These are phyloP conservation scores for Chrysotoxum bicinctum DNA, from an alignment of 2,888 invertebrate genomes.

Conservation along the genomic window DNA sequence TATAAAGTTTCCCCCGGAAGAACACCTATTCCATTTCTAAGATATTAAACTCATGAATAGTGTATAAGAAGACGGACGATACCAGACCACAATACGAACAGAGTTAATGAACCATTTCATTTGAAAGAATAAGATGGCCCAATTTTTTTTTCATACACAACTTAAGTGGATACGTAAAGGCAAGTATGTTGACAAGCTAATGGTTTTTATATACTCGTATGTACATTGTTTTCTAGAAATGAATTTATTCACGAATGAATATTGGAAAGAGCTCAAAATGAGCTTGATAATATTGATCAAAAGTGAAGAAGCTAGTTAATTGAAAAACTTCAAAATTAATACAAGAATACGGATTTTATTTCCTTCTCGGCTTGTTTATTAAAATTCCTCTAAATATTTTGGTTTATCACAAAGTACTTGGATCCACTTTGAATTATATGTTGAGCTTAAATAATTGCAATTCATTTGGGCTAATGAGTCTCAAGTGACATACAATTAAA, in stretches of 20 bases:
- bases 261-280: background rate
- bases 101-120: conserved; percentile 69
- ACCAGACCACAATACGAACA: conserved; percentile 48
- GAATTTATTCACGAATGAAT: background rate
- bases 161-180: background rate
- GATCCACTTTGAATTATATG: too few relatives aligned
- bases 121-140: conserved; percentile 52
- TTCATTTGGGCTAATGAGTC: too few relatives aligned
- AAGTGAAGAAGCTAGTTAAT: too few relatives aligned
- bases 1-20: conserved; percentile 10
- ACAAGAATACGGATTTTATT: too few relatives aligned
- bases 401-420: too few relatives aligned
- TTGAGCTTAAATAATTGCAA: too few relatives aligned
- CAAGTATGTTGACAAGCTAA: conserved; percentile 34
- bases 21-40: background rate
- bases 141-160: conserved; percentile 39
- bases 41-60: conserved; percentile 68
- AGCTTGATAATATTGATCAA: background rate
- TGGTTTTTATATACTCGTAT: conserved; percentile 63
- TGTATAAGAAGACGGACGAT: conserved; percentile 62
- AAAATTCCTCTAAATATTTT: too few relatives aligned
- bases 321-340: too few relatives aligned
- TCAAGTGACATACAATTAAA: too few relatives aligned
- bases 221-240: background rate
- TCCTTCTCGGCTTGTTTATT: too few relatives aligned